Evolutionary conservation across 2,113 vertebrate species (phyloP).

Genomic region (Nibea coibor): DNA sequence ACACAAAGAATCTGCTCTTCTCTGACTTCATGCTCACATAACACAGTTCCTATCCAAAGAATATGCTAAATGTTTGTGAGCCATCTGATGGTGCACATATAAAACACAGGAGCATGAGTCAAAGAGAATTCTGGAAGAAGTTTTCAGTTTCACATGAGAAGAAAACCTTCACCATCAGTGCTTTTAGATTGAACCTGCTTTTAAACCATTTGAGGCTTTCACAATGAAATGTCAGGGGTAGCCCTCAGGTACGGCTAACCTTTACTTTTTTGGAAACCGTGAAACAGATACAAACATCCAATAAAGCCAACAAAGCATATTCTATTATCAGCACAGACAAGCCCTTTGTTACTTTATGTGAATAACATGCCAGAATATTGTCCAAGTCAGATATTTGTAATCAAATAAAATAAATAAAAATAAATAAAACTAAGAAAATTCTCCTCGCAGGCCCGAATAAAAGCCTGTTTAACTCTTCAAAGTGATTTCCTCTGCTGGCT

Average conservation of each 20-base stretch:
- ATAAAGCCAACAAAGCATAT: neutral
- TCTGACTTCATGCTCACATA: neutral
- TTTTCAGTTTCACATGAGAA: slow-evolving; percentile 27
- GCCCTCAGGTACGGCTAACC: slow-evolving; percentile 56
- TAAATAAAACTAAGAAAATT: neutral
- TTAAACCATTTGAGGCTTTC: slow-evolving; percentile 32
- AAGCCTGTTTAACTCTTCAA: neutral
- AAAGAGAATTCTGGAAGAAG: slow-evolving; percentile 8
- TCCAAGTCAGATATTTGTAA: neutral
- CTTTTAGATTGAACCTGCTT: slow-evolving; percentile 21
- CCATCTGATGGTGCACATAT: neutral
- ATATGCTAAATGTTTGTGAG: neutral
- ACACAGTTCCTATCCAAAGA: neutral
- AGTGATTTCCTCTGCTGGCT: no score
- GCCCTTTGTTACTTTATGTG: neutral
- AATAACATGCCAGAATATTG: neutral
- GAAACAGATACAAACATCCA: slow-evolving; percentile 24
- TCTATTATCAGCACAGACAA: neutral
- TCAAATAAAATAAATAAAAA: no score
- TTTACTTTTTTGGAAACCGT: slow-evolving; percentile 41
- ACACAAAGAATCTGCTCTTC: slow-evolving; percentile 14
- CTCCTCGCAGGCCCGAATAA: neutral
- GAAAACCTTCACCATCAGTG: neutral
- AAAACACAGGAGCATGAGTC: slow-evolving; percentile 21
- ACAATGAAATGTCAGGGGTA: slow-evolving; percentile 54